phyloP scores from a whole-genome alignment of 2,888 invertebrate genomes.

The Apamea crenata region DNA sequence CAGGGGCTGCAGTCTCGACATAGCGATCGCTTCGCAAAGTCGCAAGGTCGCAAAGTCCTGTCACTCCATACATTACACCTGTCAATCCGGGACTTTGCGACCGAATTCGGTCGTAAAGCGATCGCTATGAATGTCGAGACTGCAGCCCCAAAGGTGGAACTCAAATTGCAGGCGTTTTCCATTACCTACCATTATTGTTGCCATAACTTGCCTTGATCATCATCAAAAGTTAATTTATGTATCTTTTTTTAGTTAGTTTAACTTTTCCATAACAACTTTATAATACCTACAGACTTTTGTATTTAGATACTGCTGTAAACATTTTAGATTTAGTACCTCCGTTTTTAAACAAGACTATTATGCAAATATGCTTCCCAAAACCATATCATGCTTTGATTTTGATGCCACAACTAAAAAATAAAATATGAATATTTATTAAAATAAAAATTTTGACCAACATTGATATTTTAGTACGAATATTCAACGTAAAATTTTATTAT shows the following conservation, averaged over 20 bases:
- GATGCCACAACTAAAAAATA: no score
- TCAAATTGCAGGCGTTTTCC: neutral
- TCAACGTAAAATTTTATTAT: neutral
- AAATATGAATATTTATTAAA: no score
- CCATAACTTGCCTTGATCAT: neutral
- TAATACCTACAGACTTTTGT: neutral
- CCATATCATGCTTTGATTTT: conserved; percentile 42
- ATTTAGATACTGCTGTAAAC: conserved; percentile 1
- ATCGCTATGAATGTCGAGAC: no score
- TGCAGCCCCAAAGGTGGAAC: no score
- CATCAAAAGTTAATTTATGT: neutral
- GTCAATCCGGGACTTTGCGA: no score
- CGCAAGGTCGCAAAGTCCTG: no score
- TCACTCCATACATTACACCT: no score
- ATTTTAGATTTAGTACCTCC: neutral
- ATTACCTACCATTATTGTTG: neutral
- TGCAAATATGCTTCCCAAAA: conserved; percentile 54
- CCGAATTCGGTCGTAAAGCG: no score
- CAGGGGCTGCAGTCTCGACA: no score
- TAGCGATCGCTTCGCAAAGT: no score
- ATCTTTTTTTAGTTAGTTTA: neutral
- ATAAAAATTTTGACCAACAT: conserved; percentile 16
- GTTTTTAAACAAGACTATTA: conserved; percentile 45
- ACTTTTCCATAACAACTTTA: neutral
- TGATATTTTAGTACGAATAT: neutral